These are phyloP conservation scores for Notolepis coatsorum DNA, from an alignment of 2,797 vertebrate species.

Conservation along the genomic window DNA sequence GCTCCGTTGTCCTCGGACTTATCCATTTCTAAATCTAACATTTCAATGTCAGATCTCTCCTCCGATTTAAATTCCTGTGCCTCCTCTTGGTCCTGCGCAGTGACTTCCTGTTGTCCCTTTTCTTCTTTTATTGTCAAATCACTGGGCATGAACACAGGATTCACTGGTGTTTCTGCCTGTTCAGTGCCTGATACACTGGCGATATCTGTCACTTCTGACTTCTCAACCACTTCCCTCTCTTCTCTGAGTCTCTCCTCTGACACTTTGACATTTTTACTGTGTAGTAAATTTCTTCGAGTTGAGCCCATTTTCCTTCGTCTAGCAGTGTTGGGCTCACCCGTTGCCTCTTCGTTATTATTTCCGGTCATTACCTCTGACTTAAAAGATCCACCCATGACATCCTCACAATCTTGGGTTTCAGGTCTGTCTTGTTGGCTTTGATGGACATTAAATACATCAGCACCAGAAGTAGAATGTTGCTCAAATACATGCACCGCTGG, in stretches of 20 bases:
- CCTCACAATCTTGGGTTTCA: slow-evolving; percentile 8
- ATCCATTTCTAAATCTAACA: slow-evolving; percentile 9
- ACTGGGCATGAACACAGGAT: neutral
- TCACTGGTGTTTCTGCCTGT: slow-evolving; percentile 9
- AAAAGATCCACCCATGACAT: too few species aligned
- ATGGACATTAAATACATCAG: neutral
- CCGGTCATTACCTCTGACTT: neutral
- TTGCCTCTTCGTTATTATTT: neutral
- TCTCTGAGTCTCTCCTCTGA: slow-evolving; percentile 13
- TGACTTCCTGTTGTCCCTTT: slow-evolving; percentile 15
- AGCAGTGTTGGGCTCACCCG: neutral
- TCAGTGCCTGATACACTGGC: slow-evolving; percentile 12
- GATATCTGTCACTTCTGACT: slow-evolving; percentile 5
- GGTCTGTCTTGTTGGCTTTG: slow-evolving; percentile 10
- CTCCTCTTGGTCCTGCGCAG: slow-evolving; percentile 7
- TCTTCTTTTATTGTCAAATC: neutral
- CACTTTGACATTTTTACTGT: neutral
- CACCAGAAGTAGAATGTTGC: neutral
- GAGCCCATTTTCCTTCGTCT: slow-evolving; percentile 19
- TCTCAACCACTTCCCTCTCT: slow-evolving; percentile 5
- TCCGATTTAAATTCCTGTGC: slow-evolving; percentile 12
- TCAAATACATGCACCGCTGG: neutral
- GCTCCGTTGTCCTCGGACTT: neutral
- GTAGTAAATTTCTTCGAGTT: slow-evolving; percentile 13
- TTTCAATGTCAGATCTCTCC: neutral